These are phyloP conservation scores for Nymphicus hollandicus DNA, from an alignment of 2,113 vertebrate genomes.

Conservation along the genomic window DNA sequence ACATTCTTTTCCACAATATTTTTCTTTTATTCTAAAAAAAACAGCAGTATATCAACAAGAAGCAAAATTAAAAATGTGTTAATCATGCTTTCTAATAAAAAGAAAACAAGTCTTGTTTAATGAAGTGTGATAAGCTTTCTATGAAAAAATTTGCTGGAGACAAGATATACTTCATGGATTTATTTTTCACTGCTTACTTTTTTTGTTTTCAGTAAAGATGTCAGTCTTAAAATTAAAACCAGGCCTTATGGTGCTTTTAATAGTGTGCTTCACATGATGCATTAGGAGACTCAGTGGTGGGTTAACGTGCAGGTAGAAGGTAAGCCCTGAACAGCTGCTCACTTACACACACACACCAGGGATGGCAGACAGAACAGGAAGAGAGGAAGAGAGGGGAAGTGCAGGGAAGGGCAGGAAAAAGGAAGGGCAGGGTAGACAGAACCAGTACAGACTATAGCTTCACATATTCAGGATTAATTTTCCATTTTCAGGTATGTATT, in stretches of 20 bases:
- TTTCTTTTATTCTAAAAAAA: background rate
- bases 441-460: background rate
- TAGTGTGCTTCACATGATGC: background rate
- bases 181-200: background rate
- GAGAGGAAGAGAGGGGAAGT: background rate
- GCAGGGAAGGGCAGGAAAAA: too few relatives aligned
- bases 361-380: background rate
- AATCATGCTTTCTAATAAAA: background rate
- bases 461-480: background rate
- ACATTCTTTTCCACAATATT: background rate
- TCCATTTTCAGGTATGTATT: background rate
- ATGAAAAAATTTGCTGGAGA: background rate
- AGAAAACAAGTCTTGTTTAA: background rate
- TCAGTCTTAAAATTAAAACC: background rate
- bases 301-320: background rate
- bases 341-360: accelerated
- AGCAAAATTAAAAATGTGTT: background rate
- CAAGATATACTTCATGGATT: background rate
- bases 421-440: background rate
- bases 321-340: background rate
- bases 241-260: background rate
- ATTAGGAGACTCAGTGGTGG: too few relatives aligned
- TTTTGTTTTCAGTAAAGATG: background rate
- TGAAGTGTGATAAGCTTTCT: background rate
- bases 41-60: background rate